These are phyloP conservation scores for Anomalospiza imberbis DNA, from an alignment of 2,797 vertebrate genomes.

Conservation along the genomic window DNA sequence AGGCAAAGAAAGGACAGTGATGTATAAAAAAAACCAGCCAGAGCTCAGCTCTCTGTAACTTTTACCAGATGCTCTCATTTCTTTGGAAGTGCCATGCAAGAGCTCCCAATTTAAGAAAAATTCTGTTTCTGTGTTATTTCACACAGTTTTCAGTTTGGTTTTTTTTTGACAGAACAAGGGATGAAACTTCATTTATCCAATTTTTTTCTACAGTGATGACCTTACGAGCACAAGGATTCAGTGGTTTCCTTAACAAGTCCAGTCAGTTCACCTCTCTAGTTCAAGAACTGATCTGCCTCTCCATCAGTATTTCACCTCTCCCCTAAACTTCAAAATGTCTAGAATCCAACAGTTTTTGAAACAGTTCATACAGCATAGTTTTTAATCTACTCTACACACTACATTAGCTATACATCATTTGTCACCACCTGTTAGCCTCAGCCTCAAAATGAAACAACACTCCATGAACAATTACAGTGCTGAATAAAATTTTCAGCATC, in stretches of 20 bases:
- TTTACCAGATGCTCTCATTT: background rate
- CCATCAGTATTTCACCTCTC: background rate
- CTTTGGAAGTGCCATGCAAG: background rate
- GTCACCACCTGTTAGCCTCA: background rate
- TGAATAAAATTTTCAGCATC: background rate
- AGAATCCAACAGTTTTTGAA: background rate
- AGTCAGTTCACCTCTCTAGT: background rate
- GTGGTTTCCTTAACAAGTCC: background rate
- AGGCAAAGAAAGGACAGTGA: background rate
- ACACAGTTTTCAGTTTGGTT: background rate
- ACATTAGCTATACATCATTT: background rate
- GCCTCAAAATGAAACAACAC: background rate
- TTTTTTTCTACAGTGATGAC: background rate
- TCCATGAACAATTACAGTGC: background rate
- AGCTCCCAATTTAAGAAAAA: background rate
- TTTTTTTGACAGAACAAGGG: background rate
- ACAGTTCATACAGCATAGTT: background rate
- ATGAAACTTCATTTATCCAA: background rate
- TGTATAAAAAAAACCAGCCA: background rate
- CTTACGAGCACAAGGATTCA: background rate
- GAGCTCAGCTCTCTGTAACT: background rate
- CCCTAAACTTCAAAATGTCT: background rate
- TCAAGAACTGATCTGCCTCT: background rate
- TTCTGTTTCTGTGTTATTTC: background rate
- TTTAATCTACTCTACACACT: background rate